phyloP scores from a whole-genome alignment of 2,888 invertebrate species.

The Dryobota labecula region DNA sequence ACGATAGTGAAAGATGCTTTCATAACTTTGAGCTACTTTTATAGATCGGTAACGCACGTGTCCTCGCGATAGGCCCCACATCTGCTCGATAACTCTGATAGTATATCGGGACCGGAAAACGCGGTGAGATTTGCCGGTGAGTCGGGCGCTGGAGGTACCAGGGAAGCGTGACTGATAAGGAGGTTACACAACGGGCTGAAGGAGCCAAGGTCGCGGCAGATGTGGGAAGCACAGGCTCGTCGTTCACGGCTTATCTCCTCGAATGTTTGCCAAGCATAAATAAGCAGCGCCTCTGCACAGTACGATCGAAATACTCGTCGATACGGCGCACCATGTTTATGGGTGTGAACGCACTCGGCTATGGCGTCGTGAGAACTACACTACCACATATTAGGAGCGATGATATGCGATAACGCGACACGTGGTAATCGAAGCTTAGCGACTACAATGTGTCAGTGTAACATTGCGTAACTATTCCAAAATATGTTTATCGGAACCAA shows the following conservation, averaged over 20 bases:
- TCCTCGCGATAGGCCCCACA: slow-evolving; percentile 67
- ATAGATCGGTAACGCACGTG: slow-evolving; percentile 71
- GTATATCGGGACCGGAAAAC: slow-evolving; percentile 87
- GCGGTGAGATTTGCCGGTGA: slow-evolving; percentile 82
- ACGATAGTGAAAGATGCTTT: slow-evolving; percentile 81
- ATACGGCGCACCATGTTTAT: slow-evolving; percentile 78
- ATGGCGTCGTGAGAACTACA: slow-evolving; percentile 84
- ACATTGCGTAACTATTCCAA: slow-evolving; percentile 73
- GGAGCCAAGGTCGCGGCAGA: slow-evolving; percentile 89
- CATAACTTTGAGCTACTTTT: slow-evolving; percentile 68
- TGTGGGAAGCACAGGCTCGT: slow-evolving; percentile 88
- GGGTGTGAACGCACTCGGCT: slow-evolving; percentile 85
- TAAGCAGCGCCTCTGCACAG: slow-evolving; percentile 78
- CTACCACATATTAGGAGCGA: slow-evolving; percentile 78
- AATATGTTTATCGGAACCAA: slow-evolving; percentile 65
- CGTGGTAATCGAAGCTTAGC: slow-evolving; percentile 78
- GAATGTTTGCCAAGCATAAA: slow-evolving; percentile 86
- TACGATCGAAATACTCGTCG: slow-evolving; percentile 75
- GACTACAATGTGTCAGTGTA: slow-evolving; percentile 74
- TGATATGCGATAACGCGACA: slow-evolving; percentile 79
- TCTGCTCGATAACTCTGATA: slow-evolving; percentile 78
- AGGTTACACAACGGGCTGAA: slow-evolving; percentile 85
- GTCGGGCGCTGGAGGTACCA: slow-evolving; percentile 75
- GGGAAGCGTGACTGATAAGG: slow-evolving; percentile 88
- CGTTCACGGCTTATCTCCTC: slow-evolving; percentile 86